A percentile compares a stretch with the other conserved stretches of the same genome.
Conservation (phyloP, 2,113 vertebrate species). For the Thryonomys swinderianus region DNA sequence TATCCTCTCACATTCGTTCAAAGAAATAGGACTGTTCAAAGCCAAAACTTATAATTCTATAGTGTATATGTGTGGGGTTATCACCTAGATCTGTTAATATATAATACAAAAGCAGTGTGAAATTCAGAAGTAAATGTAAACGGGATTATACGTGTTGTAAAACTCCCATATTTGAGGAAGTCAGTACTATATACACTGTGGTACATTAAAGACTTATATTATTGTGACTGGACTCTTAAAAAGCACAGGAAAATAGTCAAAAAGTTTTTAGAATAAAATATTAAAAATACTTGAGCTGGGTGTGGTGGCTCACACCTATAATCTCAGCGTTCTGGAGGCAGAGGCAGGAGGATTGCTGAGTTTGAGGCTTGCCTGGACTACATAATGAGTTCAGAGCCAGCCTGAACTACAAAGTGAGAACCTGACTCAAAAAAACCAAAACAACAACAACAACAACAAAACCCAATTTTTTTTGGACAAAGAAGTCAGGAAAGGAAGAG, state of each 20-base stretch:
- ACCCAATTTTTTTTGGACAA: too few relatives aligned
- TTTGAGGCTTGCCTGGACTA: too few relatives aligned
- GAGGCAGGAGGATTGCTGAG: too few relatives aligned
- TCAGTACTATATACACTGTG: neutral
- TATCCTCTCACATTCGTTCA: neutral
- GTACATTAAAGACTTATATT: neutral
- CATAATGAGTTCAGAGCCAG: too few relatives aligned
- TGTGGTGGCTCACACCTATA: too few relatives aligned
- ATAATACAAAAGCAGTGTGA: neutral
- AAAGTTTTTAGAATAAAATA: neutral
- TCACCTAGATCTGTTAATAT: neutral
- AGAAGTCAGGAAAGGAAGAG: neutral
- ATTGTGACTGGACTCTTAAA: neutral
- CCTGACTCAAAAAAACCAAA: too few relatives aligned
- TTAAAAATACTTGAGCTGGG: neutral
- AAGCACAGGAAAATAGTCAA: neutral
- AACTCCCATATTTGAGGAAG: neutral
- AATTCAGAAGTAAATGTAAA: neutral
- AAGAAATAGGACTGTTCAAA: neutral
- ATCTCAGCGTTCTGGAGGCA: too few relatives aligned
- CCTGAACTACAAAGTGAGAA: too few relatives aligned
- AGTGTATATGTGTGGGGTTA: neutral
- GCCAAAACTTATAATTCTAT: neutral
- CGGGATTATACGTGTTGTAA: neutral
- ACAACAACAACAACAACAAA: too few relatives aligned